Evolutionary conservation across 2,113 vertebrate species (phyloP), one percentile per base, ranked within the genome.

Genomic region (Zapornia atra): DNA sequence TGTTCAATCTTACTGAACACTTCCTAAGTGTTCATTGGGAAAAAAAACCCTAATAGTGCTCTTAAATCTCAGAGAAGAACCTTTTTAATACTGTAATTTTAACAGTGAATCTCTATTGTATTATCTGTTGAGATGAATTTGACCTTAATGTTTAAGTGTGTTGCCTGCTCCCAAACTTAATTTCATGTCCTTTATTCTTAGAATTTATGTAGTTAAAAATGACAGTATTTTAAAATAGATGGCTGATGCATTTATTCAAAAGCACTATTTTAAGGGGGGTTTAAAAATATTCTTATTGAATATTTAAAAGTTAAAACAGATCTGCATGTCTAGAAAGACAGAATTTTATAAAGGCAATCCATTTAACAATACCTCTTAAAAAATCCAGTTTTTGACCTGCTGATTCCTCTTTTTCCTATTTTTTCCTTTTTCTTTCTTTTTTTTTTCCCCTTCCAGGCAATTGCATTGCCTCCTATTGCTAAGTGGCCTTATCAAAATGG

Each of bases 401-500:
- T 70, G 1, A 48, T 83, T 68, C 7, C 2, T 34, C 28, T 29
- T 66, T 19, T 46, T 46, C 44, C 44, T 46, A 4, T 46, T 46
- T 10, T 68, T 51, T 31, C 46, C 46, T 31, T 65, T 69, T 46
- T 46, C 17, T 19, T 78, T 36, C 71, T 51, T 51, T 26, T 53
- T 38, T 44, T 91, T 86, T 60, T 44, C 2, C 44, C 25, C 6
- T n/a, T 68, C 15, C 19, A 99, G 99, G 99, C 99, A 92, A 99
- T 99, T 97, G 99, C 99, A 68, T 99, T 99, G 98, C 99, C 99
- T 98, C 99, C 99, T 79, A 99, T 99, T 98, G 99, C 99, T 96
- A 99, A 99, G 98, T 99, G 99, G 99, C 99, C 99, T 99, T 99
- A 99, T 97, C 99, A 99, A 97, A 99, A 98, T 96, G 99, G 99